A percentile compares a stretch with the other conserved stretches of the same genome.
These are phyloP conservation scores for Passerina amoena DNA, from an alignment of 2,113 vertebrate species.

Conservation along the genomic window DNA sequence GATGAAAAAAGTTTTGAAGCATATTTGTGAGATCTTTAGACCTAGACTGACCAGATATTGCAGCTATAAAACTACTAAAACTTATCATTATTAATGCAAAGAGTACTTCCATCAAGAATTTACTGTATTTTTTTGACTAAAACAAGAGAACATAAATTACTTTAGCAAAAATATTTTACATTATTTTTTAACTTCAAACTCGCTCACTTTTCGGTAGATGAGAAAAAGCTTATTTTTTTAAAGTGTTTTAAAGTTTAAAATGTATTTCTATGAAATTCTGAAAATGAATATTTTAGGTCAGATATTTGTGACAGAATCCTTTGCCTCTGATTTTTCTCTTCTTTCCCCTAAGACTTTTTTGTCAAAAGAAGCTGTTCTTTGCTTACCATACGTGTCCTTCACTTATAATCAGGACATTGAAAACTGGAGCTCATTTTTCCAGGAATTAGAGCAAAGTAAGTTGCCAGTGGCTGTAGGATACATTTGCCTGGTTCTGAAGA, in stretches of 20 bases:
- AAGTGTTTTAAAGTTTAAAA: not conserved
- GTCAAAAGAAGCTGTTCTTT: not conserved
- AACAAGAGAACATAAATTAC: not conserved
- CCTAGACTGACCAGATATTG: not conserved
- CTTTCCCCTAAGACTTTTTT: not conserved
- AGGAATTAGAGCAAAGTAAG: not conserved
- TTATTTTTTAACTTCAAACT: not conserved
- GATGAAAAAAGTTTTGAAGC: not conserved
- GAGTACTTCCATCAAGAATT: not conserved
- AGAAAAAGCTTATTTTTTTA: not conserved
- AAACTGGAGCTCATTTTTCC: not conserved
- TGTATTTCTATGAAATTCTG: not conserved
- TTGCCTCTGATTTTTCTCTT: not conserved
- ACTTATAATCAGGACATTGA: not conserved
- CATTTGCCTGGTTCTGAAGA: not conserved
- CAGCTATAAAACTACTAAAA: not conserved
- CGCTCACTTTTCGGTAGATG: not conserved
- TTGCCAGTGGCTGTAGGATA: not conserved
- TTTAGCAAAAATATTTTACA: not conserved
- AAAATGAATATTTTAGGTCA: not conserved
- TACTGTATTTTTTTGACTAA: not conserved
- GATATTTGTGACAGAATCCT: not conserved
- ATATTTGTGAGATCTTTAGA: not conserved
- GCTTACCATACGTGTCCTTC: not conserved
- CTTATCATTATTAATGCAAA: not conserved